These are phyloP conservation scores for Pteronura brasiliensis DNA, from an alignment of 2,113 vertebrate species.

Conservation along the genomic window DNA sequence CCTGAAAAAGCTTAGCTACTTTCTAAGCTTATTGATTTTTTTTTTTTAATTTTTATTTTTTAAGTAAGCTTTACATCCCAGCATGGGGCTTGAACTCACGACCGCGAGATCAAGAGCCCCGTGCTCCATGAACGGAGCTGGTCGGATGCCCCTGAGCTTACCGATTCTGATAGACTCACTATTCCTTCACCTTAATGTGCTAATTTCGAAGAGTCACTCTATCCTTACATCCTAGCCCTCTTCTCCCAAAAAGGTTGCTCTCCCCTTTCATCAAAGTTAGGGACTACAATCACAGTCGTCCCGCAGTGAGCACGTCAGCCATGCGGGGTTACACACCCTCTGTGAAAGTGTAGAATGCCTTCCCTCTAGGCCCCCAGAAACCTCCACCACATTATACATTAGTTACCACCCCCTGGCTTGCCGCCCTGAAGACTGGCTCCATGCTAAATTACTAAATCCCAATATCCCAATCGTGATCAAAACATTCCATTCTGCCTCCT, in stretches of 20 bases:
- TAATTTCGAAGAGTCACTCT: neutral
- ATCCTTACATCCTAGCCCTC: neutral
- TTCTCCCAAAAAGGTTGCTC: too few relatives aligned
- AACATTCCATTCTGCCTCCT: neutral
- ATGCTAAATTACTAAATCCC: neutral
- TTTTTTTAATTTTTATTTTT: neutral
- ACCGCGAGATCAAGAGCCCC: neutral
- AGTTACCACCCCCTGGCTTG: too few relatives aligned
- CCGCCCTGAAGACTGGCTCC: neutral
- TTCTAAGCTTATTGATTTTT: neutral
- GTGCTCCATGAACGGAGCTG: neutral
- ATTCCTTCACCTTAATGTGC: accelerated
- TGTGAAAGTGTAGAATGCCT: accelerated
- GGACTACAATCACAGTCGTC: accelerated
- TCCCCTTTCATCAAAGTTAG: neutral
- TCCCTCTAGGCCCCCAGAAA: too few relatives aligned
- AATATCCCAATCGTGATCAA: neutral
- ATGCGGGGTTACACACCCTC: accelerated
- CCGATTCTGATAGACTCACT: neutral
- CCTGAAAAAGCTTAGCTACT: neutral
- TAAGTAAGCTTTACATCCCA: neutral
- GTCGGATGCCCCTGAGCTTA: neutral
- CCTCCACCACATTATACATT: neutral
- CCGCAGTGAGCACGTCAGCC: too few relatives aligned
- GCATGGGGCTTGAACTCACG: neutral